Conservation (phyloP, 2,797 vertebrate species). For the Hoplostethus atlanticus region DNA sequence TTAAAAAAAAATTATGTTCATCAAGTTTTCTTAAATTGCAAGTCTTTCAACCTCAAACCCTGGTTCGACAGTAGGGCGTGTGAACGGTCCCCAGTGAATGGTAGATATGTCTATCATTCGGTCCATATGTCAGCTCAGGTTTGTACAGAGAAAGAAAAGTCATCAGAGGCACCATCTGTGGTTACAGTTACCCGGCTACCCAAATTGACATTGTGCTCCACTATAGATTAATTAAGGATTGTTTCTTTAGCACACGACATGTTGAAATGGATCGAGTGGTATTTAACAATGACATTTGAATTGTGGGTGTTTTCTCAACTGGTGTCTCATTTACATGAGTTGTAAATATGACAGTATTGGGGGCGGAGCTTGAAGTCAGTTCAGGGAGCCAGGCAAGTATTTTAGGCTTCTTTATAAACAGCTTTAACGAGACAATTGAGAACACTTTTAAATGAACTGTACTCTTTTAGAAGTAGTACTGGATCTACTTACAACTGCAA, state of each 20-base stretch:
- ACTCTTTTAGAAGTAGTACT: slow-evolving; percentile 24
- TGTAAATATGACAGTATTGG: slow-evolving; percentile 2
- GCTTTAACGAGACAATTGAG: slow-evolving; percentile 25
- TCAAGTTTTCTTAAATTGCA: neutral
- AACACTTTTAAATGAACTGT: slow-evolving; percentile 31
- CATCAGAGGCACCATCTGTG: slow-evolving; percentile 50
- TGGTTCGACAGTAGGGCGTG: neutral
- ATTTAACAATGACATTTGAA: neutral
- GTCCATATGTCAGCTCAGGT: slow-evolving; percentile 34
- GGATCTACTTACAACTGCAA: slow-evolving; percentile 24
- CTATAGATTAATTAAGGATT: neutral
- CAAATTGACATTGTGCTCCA: slow-evolving; percentile 30
- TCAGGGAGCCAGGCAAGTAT: slow-evolving; percentile 60
- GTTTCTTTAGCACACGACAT: neutral
- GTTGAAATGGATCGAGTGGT: neutral
- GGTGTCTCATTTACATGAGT: neutral
- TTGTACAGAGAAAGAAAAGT: slow-evolving; percentile 35
- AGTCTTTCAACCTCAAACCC: slow-evolving; percentile 5
- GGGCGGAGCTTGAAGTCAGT: slow-evolving; percentile 15
- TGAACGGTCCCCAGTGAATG: neutral
- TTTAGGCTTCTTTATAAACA: slow-evolving; percentile 76
- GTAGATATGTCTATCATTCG: slow-evolving; percentile 30
- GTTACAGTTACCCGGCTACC: slow-evolving; percentile 32
- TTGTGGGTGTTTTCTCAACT: neutral
- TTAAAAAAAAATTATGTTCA: neutral